Evolutionary conservation across 2,888 invertebrate genomes (phyloP), one percentile per base, ranked within the genome.

Genomic region (Mechanitis messenoides): DNA sequence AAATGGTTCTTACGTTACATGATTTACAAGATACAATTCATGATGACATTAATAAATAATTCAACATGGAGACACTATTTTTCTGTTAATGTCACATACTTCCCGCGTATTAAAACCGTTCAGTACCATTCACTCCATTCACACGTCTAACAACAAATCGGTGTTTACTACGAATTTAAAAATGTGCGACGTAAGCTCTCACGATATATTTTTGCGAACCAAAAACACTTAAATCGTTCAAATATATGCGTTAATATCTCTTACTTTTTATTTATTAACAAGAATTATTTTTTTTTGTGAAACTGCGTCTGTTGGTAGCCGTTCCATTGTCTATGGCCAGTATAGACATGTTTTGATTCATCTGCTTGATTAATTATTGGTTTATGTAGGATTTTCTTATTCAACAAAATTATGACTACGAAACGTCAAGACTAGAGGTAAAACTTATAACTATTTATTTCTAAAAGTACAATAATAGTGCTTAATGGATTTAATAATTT

Each of bases 391-490:
- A 62, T 63, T 57, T 54, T 54, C 56, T 60, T 63, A 57, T 60
- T 76, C 77, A 82, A 79, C 75, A 79, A 76, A 80, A 66, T 75
- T 84, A 87, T 82, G 80, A 85, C 84, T 85, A 85, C 73, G 76
- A 83, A 77, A 77, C 75, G 73, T 83, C 81, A 81, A 84, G 88
- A 88, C 88, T 88, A 88, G 88, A 88, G 74, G 79, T 81, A 84
- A 77, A 86, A 81, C 80, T 81, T 84, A 83, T 74, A 73, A 54
- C 75, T 75, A 78, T 72, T 69, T 68, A 63, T 70, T 74, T 74
- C 75, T 71, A 72, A 69, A 69, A 68, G 73, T 75, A 77, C 64
- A 70, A 60, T 45, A 65, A 64, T 62, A 66, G 64, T 62, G 67
- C 69, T 72, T 71, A 71, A 68, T 77, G 71, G 69, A 76, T 74